A percentile compares a stretch with the other conserved stretches of the same genome.
Evolutionary conservation across 2,888 invertebrate species (phyloP).

Genomic region (Erebia epiphron): DNA sequence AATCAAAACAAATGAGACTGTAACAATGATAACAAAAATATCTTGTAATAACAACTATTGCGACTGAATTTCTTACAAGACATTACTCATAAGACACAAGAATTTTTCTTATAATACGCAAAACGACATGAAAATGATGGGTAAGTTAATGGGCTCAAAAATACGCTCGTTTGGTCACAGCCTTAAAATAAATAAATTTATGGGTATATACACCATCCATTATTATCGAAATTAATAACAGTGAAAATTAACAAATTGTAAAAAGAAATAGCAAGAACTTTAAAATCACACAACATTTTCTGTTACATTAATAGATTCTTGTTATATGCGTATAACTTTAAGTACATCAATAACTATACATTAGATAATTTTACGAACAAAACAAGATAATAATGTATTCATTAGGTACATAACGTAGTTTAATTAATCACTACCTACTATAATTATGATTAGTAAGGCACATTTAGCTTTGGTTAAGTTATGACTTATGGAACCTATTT

Average conservation of each 20-base stretch:
- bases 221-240: neutral
- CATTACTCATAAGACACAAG: no score
- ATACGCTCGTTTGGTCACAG: no score
- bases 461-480: slow-evolving; percentile 56
- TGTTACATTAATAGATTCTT: no score
- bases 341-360: slow-evolving; percentile 2
- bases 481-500: slow-evolving; percentile 22
- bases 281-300: neutral
- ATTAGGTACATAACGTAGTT: slow-evolving; percentile 17
- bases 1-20: no score
- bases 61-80: no score
- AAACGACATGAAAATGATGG: no score
- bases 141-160: no score
- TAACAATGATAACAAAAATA: no score
- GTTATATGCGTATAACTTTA: neutral
- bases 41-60: no score
- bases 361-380: neutral
- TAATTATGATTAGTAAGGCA: slow-evolving; percentile 67
- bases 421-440: slow-evolving; percentile 45
- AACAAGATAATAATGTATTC: slow-evolving; percentile 22
- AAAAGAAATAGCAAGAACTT: neutral
- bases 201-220: no score
- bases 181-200: no score
- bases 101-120: no score
- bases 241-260: neutral